Conservation (phyloP, 2,797 vertebrate species). For the Phataginus tetradactyla region DNA sequence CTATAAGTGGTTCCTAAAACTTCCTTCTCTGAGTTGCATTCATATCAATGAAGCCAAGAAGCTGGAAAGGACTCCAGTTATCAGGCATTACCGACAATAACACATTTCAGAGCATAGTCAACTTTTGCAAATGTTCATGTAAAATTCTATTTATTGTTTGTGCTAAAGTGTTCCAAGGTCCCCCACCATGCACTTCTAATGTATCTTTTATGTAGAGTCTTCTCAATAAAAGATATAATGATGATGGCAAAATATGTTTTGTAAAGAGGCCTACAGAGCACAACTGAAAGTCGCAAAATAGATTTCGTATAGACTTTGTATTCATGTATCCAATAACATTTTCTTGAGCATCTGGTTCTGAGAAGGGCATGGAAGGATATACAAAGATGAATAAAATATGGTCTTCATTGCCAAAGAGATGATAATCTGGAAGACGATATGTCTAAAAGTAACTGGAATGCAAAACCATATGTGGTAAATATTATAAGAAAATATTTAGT, state of each 20-base stretch:
- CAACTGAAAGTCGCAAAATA: not conserved
- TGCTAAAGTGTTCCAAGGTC: not conserved
- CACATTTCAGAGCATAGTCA: not conserved
- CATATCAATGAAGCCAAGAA: not conserved
- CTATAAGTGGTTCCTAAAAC: not conserved
- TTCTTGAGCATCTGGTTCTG: not conserved
- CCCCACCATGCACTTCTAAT: not conserved
- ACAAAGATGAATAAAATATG: not conserved
- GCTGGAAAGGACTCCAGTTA: not conserved
- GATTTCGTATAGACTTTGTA: not conserved
- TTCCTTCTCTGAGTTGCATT: not conserved
- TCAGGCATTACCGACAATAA: not conserved
- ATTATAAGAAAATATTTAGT: not conserved
- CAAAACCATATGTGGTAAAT: constrained; percentile 24
- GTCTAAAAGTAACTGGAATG: constrained; percentile 5
- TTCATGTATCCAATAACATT: not conserved
- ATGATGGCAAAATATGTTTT: not conserved
- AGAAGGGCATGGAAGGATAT: not conserved
- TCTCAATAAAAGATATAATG: not conserved
- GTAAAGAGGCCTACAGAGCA: not conserved
- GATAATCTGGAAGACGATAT: not conserved
- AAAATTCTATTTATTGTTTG: not conserved
- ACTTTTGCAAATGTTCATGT: not conserved
- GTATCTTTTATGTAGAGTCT: not conserved
- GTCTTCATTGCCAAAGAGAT: not conserved